phyloP scores from a whole-genome alignment of 1,140 invertebrate genomes.

The Stegodyphus mimosarum region DNA sequence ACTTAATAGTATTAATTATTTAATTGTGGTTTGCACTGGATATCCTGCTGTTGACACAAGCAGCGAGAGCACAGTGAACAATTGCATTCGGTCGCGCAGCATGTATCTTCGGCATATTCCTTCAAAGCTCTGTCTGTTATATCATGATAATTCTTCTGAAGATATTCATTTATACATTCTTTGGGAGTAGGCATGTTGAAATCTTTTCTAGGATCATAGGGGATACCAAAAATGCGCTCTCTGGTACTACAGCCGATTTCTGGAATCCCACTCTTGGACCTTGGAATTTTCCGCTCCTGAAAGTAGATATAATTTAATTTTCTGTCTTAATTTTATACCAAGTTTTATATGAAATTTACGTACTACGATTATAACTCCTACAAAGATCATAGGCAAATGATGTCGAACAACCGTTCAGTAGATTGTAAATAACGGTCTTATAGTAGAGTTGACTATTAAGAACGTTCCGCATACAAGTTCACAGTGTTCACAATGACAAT shows the following conservation, averaged over 20 bases:
- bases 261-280: not conserved
- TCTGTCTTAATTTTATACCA: too few species aligned
- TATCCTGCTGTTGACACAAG: not conserved
- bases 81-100: conserved; percentile 1
- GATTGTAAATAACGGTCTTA: too few species aligned
- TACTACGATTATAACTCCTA: too few species aligned
- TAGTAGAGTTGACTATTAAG: too few species aligned
- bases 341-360: too few species aligned
- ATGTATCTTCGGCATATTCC: not conserved
- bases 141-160: not conserved
- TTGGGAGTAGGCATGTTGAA: not conserved
- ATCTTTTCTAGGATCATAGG: conserved; percentile 39
- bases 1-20: too few species aligned
- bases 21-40: not conserved
- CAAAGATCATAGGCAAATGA: too few species aligned
- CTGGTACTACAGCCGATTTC: not conserved
- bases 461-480: too few species aligned
- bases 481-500: too few species aligned
- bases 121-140: conserved; percentile 1
- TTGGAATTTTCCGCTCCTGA: not conserved
- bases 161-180: not conserved
- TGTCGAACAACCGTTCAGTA: too few species aligned
- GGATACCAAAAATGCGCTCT: conserved; percentile 35
- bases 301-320: not conserved
- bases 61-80: not conserved